phyloP scores from a whole-genome alignment of 2,113 vertebrate species.

The Struthio camelus region DNA sequence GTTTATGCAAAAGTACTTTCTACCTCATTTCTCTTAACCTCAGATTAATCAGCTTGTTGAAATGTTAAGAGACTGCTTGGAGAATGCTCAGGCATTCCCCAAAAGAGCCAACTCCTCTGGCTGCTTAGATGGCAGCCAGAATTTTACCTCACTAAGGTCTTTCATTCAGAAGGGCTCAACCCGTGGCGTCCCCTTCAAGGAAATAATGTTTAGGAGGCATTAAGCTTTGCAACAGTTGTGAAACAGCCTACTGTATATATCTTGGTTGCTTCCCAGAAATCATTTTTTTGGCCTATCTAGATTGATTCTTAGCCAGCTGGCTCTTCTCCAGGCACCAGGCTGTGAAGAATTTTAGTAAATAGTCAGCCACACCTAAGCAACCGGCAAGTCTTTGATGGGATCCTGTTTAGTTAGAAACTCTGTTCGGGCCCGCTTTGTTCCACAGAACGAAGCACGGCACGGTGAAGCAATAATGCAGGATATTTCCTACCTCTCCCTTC shows the following conservation, averaged over 20 bases:
- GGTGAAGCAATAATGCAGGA: background rate
- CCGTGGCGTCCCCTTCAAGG: background rate
- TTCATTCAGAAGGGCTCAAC: slow-evolving; percentile 1
- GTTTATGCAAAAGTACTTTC: background rate
- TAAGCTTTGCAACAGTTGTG: background rate
- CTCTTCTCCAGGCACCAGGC: slow-evolving; percentile 3
- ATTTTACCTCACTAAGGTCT: background rate
- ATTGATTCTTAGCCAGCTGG: background rate
- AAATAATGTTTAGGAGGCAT: background rate
- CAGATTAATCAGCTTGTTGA: background rate
- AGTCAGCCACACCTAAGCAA: slow-evolving; percentile 31
- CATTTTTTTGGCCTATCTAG: background rate
- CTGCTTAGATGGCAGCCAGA: background rate
- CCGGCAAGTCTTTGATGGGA: slow-evolving; percentile 26
- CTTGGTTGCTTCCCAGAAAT: background rate
- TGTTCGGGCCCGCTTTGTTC: background rate
- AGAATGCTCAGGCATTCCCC: background rate
- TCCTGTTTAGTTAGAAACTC: slow-evolving; percentile 59
- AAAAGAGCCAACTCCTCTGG: background rate
- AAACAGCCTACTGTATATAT: background rate
- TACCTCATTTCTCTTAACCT: background rate
- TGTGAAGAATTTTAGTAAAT: background rate
- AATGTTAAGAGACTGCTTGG: background rate
- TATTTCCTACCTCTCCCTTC: slow-evolving; percentile 43
- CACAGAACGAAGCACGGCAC: background rate